phyloP scores from a whole-genome alignment of 2,797 vertebrate genomes.

The Ispidina picta region DNA sequence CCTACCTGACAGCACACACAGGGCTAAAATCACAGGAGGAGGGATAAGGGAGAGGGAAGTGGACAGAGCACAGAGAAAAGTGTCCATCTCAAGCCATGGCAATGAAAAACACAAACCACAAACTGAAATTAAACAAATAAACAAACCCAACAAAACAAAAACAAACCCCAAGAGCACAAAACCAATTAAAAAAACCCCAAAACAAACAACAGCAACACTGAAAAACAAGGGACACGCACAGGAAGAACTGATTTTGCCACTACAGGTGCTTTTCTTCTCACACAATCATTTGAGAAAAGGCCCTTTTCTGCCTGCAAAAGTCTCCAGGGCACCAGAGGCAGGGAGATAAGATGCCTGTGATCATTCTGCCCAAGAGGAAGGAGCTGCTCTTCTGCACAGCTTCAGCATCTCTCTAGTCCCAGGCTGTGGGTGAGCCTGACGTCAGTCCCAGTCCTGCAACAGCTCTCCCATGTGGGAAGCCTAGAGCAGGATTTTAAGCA shows the following conservation, averaged over 20 bases:
- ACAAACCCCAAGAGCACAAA: neutral
- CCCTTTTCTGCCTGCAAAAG: neutral
- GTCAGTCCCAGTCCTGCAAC: neutral
- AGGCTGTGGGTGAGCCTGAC: constrained; percentile 22
- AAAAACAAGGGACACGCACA: neutral
- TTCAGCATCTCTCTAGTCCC: neutral
- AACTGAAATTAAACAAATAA: neutral
- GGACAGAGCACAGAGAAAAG: neutral
- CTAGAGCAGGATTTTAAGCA: constrained; percentile 5
- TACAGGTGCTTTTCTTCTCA: neutral
- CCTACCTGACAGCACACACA: neutral
- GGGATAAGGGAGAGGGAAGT: neutral
- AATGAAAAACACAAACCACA: neutral
- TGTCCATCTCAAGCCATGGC: neutral
- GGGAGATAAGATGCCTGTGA: neutral
- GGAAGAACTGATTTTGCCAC: neutral
- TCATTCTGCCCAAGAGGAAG: neutral
- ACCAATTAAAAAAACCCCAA: neutral
- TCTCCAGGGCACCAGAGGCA: neutral
- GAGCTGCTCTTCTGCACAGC: neutral
- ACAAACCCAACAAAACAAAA: neutral
- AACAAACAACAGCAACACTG: neutral
- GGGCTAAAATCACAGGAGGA: neutral
- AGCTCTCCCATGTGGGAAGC: constrained; percentile 22
- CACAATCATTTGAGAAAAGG: neutral